phyloP scores from a whole-genome alignment of 2,113 vertebrate genomes.

The Baryphthengus martii region DNA sequence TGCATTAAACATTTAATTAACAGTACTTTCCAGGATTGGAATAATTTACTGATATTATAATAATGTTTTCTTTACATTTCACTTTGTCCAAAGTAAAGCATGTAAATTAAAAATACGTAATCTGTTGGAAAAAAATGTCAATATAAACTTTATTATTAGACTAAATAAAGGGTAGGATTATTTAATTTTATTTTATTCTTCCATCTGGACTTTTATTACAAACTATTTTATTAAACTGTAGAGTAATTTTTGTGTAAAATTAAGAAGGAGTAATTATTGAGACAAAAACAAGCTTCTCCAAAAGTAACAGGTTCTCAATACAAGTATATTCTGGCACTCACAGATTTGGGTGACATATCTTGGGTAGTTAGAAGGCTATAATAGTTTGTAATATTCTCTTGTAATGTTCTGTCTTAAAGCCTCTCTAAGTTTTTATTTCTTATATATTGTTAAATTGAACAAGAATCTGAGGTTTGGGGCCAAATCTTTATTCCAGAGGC shows the following conservation, averaged over 20 bases:
- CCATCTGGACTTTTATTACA: not conserved
- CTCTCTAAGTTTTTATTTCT: not conserved
- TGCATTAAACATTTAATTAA: not conserved
- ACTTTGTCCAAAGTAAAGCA: not conserved
- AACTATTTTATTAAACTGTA: not conserved
- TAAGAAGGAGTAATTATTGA: not conserved
- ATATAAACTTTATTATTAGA: not conserved
- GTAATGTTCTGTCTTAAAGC: not conserved
- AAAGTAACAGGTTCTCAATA: not conserved
- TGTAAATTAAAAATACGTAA: not conserved
- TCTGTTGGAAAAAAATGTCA: not conserved
- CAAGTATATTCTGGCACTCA: not conserved
- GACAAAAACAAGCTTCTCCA: not conserved
- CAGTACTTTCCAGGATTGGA: not conserved
- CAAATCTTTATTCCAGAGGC: not conserved
- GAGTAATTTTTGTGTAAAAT: not conserved
- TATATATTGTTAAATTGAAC: not conserved
- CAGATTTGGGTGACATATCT: not conserved
- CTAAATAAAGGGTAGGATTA: not conserved
- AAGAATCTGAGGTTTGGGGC: not conserved
- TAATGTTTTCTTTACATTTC: not conserved
- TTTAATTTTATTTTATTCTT: not conserved
- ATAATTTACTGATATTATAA: not conserved
- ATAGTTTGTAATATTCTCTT: not conserved
- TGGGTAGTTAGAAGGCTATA: not conserved